Conservation (phyloP, 2,797 vertebrate species). For the Mycteria americana region DNA sequence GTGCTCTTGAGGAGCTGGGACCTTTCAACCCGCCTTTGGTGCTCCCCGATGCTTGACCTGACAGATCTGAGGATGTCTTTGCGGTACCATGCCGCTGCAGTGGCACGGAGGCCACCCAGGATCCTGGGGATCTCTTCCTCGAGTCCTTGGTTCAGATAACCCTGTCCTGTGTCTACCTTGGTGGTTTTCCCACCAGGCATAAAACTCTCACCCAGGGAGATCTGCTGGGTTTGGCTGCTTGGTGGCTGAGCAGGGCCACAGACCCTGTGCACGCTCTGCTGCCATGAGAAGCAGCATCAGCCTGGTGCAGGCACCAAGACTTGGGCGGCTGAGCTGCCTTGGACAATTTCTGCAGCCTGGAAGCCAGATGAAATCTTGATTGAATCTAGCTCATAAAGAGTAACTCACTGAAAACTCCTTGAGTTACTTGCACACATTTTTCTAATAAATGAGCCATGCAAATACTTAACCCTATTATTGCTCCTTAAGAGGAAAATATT, state of each 20-base stretch:
- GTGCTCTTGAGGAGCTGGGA: background rate
- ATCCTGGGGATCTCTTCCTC: background rate
- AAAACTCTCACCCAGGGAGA: background rate
- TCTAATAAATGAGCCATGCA: conserved; percentile 16
- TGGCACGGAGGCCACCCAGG: background rate
- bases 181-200: background rate
- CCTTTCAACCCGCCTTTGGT: background rate
- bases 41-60: background rate
- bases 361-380: conserved; percentile 36
- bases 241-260: background rate
- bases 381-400: conserved; percentile 33
- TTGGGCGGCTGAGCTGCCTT: background rate
- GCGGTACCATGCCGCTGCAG: rapidly evolving
- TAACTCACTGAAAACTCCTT: background rate
- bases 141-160: background rate
- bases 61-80: background rate
- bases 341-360: background rate
- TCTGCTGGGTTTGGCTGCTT: background rate
- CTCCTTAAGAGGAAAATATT: background rate
- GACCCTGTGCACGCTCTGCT: background rate
- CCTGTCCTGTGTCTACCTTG: background rate
- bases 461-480: conserved; percentile 39
- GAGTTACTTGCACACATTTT: conserved; percentile 50
- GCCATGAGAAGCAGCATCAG: background rate
- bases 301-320: background rate